Base-by-base conservation (phyloP, 1,140 invertebrate genomes). In the Maconellicoccus hirsutus region DNA sequence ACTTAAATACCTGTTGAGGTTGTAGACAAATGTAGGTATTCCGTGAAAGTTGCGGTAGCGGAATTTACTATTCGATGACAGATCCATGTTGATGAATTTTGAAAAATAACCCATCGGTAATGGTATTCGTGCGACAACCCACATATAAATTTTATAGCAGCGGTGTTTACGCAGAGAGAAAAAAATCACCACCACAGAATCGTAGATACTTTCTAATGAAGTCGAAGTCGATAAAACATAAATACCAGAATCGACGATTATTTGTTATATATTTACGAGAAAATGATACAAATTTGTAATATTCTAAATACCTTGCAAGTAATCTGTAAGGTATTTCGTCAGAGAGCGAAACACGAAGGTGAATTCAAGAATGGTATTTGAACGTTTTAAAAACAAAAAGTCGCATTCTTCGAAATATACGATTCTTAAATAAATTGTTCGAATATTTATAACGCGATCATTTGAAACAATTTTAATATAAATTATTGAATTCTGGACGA, bases 231-330 rank as follows among this genome's bases (percentile, higher is more conserved):
- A 52, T 52, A 19, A 52, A 52, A 52, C n/a, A 66, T 14, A 66
- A 66, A 66, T 66, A 66, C 61, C 61, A 66, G 21, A 23, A 23
- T 26, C 10, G 61, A 14, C 61, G 21, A 66, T 66, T 66, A 26
- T 66, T 26, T 66, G 61, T 66, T 66, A 66, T 23, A 52, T 8
- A 14, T 38, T 7, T 38, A 66, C 25, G 61, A 66, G 61, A 66
- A 66, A 23, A 25, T 26, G 61, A 66, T 25, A 66, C 25, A 66
- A 66, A 66, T 66, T 66, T 26, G 61, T 66, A 66, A 66, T 66
- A 25, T 25, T 66, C 61, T 25, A 25, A 66, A 66, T 66, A 66
- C 22, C 61, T 66, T 10, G 7, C 22, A 66, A 66, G 61, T 66
- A 66, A 66, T 25, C 61, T 23, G 21, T 26, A 25, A 23, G 61